Base-by-base conservation (phyloP, 2,888 invertebrate species). In the Tinea semifulvella region DNA sequence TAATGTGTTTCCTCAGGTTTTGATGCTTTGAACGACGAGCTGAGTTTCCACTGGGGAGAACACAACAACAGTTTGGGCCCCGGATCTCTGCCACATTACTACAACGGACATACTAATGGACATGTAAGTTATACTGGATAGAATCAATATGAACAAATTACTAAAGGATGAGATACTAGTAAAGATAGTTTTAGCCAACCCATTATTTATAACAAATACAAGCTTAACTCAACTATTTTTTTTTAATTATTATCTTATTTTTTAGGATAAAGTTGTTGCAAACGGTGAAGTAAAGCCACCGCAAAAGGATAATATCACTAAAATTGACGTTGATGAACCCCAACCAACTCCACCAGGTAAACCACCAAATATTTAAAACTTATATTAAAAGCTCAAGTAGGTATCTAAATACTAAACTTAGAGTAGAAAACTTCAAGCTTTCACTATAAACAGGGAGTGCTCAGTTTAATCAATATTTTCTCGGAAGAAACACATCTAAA, bases 11-110 rank as follows among this genome's bases (percentile, higher is more conserved):
- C n/a, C n/a, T 68, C 80, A 65, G 92, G 91, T 51, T 90, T 90
- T 67, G 86, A 86, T 53, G 82, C 84, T 1, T 57, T 86, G 48
- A 90, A 90, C 56, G 91, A 89, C 53, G 89, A 90, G 69, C 69
- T 89, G 49, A 88, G 88, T 54, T 86, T 89, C 58, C 88, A 90
- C 50, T 83, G 90, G 75, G 88, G 74, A 51, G 86, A 89, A 27
- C 90, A 91, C 52, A 82, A 90, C 61, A 82, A 86, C 63, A 73
- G 68, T 54, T 73, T 89, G 49, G 88, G 69, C 58, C 86, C 68
- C 69, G 75, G 51, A 50, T 84, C 71, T 47, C 67, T 79, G 45
- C 77, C 73, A 7, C 50, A 52, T 2, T 57, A 60, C 52, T 53
- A 60, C n/a, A 65, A 65, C 44, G 57, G 55, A 39, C 65, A 65